phyloP scores from a whole-genome alignment of 1,140 invertebrate species.

The Magallana angulata region DNA sequence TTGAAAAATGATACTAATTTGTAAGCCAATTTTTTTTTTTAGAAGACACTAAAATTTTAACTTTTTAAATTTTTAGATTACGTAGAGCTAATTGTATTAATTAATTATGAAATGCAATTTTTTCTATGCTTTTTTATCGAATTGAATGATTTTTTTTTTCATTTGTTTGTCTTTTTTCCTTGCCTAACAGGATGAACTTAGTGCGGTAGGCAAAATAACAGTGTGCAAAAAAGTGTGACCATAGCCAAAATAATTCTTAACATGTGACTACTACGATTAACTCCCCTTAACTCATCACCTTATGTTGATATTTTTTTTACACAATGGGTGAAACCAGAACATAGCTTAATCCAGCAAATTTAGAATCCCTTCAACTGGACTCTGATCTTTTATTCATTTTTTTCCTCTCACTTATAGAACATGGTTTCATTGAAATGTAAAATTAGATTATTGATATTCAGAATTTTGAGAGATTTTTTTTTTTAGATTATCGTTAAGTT shows the following conservation, averaged over 20 bases:
- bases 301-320: too few relatives aligned
- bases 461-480: too few relatives aligned
- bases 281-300: too few relatives aligned
- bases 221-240: slow-evolving; percentile 25
- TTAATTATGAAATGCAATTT: neutral
- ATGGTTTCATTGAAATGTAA: neutral
- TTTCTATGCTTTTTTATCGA: neutral
- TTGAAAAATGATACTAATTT: neutral
- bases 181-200: slow-evolving; percentile 46
- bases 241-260: slow-evolving; percentile 16
- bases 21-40: neutral
- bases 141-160: neutral
- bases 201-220: slow-evolving; percentile 34
- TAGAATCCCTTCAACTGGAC: too few relatives aligned
- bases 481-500: too few relatives aligned
- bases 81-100: neutral
- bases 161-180: slow-evolving; percentile 1
- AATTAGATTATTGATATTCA: too few relatives aligned
- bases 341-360: too few relatives aligned
- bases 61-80: neutral
- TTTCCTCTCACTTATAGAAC: neutral
- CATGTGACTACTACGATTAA: neutral
- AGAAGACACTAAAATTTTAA: neutral
- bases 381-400: neutral
- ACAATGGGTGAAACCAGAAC: too few relatives aligned